These are phyloP conservation scores for Pteromalus puparum DNA, from an alignment of 1,140 invertebrate species.

Conservation along the genomic window DNA sequence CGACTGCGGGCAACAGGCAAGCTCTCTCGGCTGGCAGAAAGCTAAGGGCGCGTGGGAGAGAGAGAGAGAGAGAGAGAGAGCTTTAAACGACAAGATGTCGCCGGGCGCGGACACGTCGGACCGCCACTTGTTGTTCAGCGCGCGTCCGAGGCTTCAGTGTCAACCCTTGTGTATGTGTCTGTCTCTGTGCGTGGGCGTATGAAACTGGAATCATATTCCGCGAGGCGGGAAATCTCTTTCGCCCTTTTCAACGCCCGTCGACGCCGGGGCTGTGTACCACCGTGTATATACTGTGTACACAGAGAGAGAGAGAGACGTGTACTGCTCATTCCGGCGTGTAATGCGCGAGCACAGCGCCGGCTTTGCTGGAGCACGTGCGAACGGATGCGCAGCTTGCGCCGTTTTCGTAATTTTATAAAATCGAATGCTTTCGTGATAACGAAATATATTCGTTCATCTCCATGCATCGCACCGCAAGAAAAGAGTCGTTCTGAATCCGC, in stretches of 20 bases:
- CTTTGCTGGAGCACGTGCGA: no score
- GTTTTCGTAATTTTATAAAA: no score
- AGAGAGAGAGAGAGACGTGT: not conserved
- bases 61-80: not conserved
- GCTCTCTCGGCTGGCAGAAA: not conserved
- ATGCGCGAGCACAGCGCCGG: not conserved
- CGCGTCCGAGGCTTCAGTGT: not conserved
- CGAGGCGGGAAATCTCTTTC: conserved; percentile 21
- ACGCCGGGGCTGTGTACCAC: not conserved
- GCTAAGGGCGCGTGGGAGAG: not conserved
- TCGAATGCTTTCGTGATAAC: no score
- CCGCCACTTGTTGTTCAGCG: conserved; percentile 53
- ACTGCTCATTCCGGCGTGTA: not conserved
- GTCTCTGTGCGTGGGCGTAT: no score
- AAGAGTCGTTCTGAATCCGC: not conserved
- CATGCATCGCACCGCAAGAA: no score
- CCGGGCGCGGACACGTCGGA: not conserved
- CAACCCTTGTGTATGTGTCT: not conserved
- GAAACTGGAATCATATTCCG: conserved; percentile 33
- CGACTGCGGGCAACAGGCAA: not conserved
- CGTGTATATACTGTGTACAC: not conserved
- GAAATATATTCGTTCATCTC: no score
- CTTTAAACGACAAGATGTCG: conserved; percentile 19
- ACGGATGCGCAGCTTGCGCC: no score
- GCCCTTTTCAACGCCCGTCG: not conserved